Evolutionary conservation across 2,888 invertebrate species (phyloP).

Genomic region (Epistrophe grossulariae): DNA sequence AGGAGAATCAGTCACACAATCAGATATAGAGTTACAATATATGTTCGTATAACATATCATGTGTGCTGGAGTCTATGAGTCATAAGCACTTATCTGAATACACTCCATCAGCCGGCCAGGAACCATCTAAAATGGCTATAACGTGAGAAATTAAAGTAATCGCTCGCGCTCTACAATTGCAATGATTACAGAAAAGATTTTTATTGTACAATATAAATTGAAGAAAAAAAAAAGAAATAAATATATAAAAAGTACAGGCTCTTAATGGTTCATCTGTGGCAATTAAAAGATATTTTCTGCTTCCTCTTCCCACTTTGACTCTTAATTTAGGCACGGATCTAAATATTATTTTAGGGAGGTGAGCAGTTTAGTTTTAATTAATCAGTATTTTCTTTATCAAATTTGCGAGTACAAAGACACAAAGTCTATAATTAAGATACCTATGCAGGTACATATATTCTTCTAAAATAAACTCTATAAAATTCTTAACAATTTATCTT

Average conservation of each 20-base stretch:
- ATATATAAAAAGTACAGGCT: slow-evolving; percentile 26
- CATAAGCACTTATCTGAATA: slow-evolving; percentile 36
- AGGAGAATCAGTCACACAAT: slow-evolving; percentile 42
- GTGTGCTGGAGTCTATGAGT: slow-evolving; percentile 24
- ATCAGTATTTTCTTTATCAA: background rate
- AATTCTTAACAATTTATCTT: no score
- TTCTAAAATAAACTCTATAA: no score
- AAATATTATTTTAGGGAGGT: background rate
- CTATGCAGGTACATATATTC: no score
- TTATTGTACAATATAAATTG: slow-evolving; percentile 30
- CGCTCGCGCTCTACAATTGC: slow-evolving; percentile 53
- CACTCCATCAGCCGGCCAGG: background rate
- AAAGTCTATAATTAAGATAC: background rate
- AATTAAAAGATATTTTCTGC: slow-evolving; percentile 65
- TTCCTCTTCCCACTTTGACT: slow-evolving; percentile 67
- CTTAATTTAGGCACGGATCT: background rate
- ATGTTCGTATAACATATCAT: background rate
- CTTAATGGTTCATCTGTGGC: slow-evolving; percentile 68
- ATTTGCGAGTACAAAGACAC: background rate
- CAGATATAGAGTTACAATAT: slow-evolving; percentile 6
- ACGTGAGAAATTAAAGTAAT: slow-evolving; percentile 73
- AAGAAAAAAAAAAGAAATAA: background rate
- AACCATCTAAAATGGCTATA: slow-evolving; percentile 38
- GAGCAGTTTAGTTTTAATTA: no score
- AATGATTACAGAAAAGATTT: slow-evolving; percentile 56